Percentiles rank a stretch among this genome's conserved stretches.
Conservation (phyloP, 2,113 vertebrate genomes). For the Gymnobelideus leadbeateri region DNA sequence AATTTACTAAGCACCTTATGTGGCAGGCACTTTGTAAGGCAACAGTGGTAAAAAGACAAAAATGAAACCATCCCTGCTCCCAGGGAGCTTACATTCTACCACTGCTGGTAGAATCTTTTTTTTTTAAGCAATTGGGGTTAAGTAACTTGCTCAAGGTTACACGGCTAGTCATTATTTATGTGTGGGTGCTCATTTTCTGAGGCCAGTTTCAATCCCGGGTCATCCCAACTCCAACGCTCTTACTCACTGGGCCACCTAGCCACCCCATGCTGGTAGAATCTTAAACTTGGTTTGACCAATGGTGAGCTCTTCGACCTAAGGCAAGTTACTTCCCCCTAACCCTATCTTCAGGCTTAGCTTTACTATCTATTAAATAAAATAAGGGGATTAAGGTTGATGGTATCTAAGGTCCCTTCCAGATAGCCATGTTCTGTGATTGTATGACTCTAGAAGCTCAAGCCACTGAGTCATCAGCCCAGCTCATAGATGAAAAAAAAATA, state of each 20-base stretch:
- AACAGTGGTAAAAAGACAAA: not conserved
- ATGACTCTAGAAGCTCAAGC: constrained; percentile 28
- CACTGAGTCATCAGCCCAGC: not conserved
- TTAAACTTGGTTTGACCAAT: not conserved
- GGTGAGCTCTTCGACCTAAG: not conserved
- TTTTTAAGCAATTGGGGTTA: too few relatives aligned
- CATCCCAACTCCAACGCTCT: too few relatives aligned
- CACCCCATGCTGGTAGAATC: not conserved
- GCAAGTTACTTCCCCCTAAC: not conserved
- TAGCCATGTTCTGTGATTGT: not conserved
- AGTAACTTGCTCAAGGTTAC: too few relatives aligned
- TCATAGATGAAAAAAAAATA: constrained; percentile 27
- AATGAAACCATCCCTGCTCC: not conserved
- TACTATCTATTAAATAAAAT: not conserved
- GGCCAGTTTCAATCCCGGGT: too few relatives aligned
- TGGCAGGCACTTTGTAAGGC: not conserved
- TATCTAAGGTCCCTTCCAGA: not conserved
- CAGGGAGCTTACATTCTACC: not conserved
- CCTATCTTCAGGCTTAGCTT: not conserved
- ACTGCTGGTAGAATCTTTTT: not conserved
- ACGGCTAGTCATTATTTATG: too few relatives aligned
- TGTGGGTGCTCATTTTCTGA: too few relatives aligned
- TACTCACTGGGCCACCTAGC: too few relatives aligned
- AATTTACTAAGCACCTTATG: not conserved
- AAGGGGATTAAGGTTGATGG: not conserved